A percentile compares a stretch with the other conserved stretches of the same genome.
Conservation (phyloP, 2,113 vertebrate genomes). For the Corapipo altera region DNA sequence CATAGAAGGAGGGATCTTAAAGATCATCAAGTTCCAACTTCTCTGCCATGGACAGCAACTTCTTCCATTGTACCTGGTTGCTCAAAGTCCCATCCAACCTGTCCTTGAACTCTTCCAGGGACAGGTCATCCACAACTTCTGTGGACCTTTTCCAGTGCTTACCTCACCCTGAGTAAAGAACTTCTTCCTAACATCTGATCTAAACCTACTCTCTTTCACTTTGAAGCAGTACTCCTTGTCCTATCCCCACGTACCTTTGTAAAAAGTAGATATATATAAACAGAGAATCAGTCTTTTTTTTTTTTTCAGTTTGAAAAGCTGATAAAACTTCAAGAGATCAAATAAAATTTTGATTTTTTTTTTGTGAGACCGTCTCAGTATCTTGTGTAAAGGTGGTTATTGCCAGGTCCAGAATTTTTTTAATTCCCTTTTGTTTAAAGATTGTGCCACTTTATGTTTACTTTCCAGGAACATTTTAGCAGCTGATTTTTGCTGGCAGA, state of each 20-base stretch:
- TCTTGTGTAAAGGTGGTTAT: background rate
- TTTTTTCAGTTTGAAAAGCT: background rate
- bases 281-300: background rate
- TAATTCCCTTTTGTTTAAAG: background rate
- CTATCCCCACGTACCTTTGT: background rate
- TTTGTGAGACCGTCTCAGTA: background rate
- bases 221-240: background rate
- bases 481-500: slow-evolving; percentile 2
- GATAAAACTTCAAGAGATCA: background rate
- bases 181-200: background rate
- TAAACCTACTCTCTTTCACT: background rate
- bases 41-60: background rate
- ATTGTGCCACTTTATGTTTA: background rate
- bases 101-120: background rate
- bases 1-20: background rate
- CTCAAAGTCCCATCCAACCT: background rate
- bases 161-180: background rate
- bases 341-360: background rate
- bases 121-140: no score
- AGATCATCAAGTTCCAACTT: background rate
- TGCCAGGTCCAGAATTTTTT: accelerated
- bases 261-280: background rate
- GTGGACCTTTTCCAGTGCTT: background rate
- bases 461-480: slow-evolving; percentile 34
- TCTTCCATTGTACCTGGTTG: background rate